Percentiles rank a stretch among this genome's conserved stretches.
Evolutionary conservation across 2,113 vertebrate species (phyloP).

Genomic region (Oryctolagus cuniculus): DNA sequence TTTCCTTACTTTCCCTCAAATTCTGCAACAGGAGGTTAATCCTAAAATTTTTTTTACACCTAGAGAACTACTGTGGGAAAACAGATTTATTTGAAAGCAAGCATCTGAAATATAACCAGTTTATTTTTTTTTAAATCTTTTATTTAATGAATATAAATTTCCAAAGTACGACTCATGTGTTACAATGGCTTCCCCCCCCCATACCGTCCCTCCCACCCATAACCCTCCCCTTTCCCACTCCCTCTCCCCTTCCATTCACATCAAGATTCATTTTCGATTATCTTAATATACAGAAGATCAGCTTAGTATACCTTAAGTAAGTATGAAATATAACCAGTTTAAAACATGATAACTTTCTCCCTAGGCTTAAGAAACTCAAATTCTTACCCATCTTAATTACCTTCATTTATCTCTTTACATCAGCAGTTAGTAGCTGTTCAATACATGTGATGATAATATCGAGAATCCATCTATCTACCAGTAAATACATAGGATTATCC

Average conservation of each 20-base stretch:
- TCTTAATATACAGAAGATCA: too few relatives aligned
- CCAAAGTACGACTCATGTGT: too few relatives aligned
- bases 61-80: not conserved
- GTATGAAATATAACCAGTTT: not conserved
- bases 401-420: not conserved
- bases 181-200: too few relatives aligned
- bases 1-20: not conserved
- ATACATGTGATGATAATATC: not conserved
- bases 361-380: not conserved
- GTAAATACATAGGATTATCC: not conserved
- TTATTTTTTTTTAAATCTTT: too few relatives aligned
- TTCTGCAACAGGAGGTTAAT: not conserved
- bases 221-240: too few relatives aligned
- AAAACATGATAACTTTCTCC: not conserved
- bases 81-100: constrained; percentile 32
- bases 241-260: too few relatives aligned
- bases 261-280: too few relatives aligned
- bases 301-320: too few relatives aligned
- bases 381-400: constrained; percentile 31
- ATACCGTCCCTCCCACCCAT: too few relatives aligned
- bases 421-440: not conserved
- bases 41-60: not conserved
- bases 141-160: too few relatives aligned
- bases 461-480: not conserved
- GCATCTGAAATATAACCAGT: not conserved